phyloP scores from a whole-genome alignment of 1,140 invertebrate genomes.

The Camponotus vicinus region DNA sequence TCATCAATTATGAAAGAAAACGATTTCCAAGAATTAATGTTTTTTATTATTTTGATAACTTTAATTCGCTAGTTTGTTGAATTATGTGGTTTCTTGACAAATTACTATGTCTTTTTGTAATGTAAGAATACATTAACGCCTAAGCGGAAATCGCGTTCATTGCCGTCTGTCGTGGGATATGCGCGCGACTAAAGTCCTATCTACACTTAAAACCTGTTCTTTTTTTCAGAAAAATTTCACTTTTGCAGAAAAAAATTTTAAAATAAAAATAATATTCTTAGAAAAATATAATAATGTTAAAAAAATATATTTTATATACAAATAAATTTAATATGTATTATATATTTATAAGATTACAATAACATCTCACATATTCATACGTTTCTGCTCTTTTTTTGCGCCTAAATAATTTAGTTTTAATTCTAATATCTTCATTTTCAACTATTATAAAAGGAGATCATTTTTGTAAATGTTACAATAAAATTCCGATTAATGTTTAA shows the following conservation, averaged over 20 bases:
- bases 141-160: slow-evolving; percentile 47
- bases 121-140: slow-evolving; percentile 47
- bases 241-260: neutral
- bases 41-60: slow-evolving; percentile 10
- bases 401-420: no score
- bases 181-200: neutral
- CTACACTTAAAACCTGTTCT: neutral
- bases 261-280: neutral
- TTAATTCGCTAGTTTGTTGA: neutral
- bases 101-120: slow-evolving; percentile 39
- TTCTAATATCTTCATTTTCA: no score
- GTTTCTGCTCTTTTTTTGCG: no score
- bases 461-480: no score
- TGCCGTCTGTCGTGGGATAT: neutral
- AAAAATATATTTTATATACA: neutral
- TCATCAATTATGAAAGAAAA: neutral
- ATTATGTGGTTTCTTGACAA: slow-evolving; percentile 40
- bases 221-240: neutral
- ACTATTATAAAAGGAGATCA: no score
- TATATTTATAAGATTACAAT: neutral
- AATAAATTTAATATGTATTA: neutral
- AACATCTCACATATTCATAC: no score
- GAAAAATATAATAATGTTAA: neutral
- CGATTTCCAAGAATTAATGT: neutral
- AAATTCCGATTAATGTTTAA: no score